Evolutionary conservation across 2,797 vertebrate genomes (phyloP), one percentile per base, ranked within the genome.

Genomic region (Sebastes paucispinis): DNA sequence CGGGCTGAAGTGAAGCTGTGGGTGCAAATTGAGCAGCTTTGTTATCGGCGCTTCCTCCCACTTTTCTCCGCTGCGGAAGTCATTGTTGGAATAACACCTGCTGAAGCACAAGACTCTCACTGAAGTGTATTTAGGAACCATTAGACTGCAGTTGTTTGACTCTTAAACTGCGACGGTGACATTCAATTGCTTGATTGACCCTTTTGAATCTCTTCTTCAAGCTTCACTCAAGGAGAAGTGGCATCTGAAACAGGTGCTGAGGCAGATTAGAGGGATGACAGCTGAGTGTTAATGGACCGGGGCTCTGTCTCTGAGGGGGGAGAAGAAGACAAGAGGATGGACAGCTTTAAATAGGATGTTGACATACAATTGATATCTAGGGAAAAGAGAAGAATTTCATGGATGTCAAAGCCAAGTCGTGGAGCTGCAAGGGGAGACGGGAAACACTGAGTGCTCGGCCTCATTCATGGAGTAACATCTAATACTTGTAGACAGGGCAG

Each of bases 201-300:
- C 39, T 55, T 66, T 66, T 72, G n/a, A 62, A 67, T 58, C n/a
- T 72, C 52, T 65, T 32, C 68, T 73, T 77, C 9, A 54, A 67
- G 65, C 66, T 60, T 60, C 24, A 58, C 18, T 71, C 22, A 31
- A 85, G 70, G 55, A 76, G 67, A 83, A 70, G n/a, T 36, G 34
- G 32, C 31, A 50, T 75, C 36, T 64, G 60, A 64, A 79, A 78
- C 73, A 83, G 75, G 77, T 88, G 78, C 71, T 50, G 31, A 50
- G 76, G 24, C 24, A 76, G 75, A 89, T 78, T 66, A 87, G 36
- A 55, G 54, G 72, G 22, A 76, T 34, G 77, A 65, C n/a, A 8
- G 43, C 71, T 54, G 71, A 67, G 79, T 66, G 77, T 69, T 76
- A 80, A 80, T 82, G 65, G 72, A 76, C 52, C 54, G 11, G 24